Conservation (phyloP, 2,888 invertebrate species). For the Diplazon laetatorius region DNA sequence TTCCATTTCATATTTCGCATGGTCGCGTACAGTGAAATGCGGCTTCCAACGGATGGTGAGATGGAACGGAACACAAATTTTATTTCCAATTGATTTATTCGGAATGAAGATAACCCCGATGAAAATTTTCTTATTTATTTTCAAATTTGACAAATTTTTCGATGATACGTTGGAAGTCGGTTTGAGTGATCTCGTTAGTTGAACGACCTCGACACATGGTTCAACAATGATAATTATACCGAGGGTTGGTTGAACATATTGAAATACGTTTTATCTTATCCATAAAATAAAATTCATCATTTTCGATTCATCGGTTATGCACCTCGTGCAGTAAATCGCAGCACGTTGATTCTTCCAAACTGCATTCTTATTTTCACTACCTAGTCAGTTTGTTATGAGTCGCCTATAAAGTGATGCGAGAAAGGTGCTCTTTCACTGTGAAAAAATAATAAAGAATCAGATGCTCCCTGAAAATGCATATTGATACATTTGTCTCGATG, state of each 20-base stretch:
- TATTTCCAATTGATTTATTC: slow-evolving; percentile 6
- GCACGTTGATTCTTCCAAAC: slow-evolving; percentile 12
- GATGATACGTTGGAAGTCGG: no score
- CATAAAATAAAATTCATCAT: no score
- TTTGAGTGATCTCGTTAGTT: no score
- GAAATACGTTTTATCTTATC: no score
- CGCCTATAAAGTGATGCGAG: slow-evolving; percentile 44
- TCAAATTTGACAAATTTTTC: no score
- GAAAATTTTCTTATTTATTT: neutral
- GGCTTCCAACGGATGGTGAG: no score
- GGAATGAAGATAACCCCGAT: neutral
- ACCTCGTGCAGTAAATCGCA: neutral
- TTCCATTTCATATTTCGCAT: slow-evolving; percentile 11
- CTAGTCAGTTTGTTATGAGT: slow-evolving; percentile 24
- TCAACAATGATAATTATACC: no score
- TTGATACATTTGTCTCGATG: no score
- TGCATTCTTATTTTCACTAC: slow-evolving; percentile 1
- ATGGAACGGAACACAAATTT: neutral
- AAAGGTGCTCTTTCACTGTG: no score
- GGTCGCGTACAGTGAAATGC: neutral
- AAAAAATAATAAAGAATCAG: slow-evolving; percentile 35
- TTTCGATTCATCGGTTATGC: slow-evolving; percentile 21
- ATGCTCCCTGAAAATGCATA: no score
- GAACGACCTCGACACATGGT: no score
- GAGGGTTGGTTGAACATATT: no score